Conservation (phyloP, 2,113 vertebrate species). For the Plectropomus leopardus region DNA sequence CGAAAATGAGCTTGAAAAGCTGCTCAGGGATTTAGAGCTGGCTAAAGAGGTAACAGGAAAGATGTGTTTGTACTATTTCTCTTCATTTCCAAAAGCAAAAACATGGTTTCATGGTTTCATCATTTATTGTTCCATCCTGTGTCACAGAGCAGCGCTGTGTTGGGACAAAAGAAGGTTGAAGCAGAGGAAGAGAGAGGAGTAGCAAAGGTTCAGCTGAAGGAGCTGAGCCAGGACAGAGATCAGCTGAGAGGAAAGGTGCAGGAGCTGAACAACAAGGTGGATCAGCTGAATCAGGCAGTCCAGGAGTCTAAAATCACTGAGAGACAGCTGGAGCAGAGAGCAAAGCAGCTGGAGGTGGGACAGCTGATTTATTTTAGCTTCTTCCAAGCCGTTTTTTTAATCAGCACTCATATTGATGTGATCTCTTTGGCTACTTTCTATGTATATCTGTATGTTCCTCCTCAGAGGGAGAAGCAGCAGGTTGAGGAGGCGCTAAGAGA, state of each 20-base stretch:
- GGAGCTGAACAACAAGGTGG: slow-evolving; percentile 76
- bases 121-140: neutral
- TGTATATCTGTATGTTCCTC: neutral
- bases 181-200: slow-evolving; percentile 66
- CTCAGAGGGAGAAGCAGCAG: slow-evolving; percentile 87
- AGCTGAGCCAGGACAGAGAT: slow-evolving; percentile 77
- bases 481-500: slow-evolving; percentile 84
- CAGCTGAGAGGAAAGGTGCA: slow-evolving; percentile 72
- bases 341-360: slow-evolving; percentile 80
- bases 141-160: slow-evolving; percentile 64
- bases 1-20: slow-evolving; percentile 84
- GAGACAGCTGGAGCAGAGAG: slow-evolving; percentile 74
- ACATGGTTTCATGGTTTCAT: neutral
- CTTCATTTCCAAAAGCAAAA: neutral
- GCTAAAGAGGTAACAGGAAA: slow-evolving; percentile 85
- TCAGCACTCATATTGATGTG: neutral
- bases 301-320: slow-evolving; percentile 74
- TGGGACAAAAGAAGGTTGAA: slow-evolving; percentile 67
- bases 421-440: neutral
- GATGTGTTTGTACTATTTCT: neutral
- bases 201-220: slow-evolving; percentile 66
- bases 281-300: slow-evolving; percentile 72
- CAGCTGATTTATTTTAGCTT: neutral
- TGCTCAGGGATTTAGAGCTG: slow-evolving; percentile 86
- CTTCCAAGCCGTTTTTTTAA: neutral